Percentiles rank a stretch among this genome's conserved stretches.
These are phyloP conservation scores for Gnatocerus cornutus DNA, from an alignment of 2,888 invertebrate genomes.

Conservation along the genomic window DNA sequence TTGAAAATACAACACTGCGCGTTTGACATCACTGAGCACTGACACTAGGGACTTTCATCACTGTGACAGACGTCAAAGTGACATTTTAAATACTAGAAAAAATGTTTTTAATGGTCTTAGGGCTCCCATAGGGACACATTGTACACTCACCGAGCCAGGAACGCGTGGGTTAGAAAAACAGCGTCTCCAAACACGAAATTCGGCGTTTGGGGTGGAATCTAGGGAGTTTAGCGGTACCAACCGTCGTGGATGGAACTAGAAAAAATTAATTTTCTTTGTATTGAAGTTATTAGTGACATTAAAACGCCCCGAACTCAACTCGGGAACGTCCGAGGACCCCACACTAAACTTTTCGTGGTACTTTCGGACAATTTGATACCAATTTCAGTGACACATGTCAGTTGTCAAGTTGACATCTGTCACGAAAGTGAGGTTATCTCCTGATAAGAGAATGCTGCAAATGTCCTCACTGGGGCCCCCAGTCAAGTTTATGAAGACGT, in stretches of 20 bases:
- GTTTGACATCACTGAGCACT: conserved; percentile 6
- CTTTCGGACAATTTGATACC: no score
- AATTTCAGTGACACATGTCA: background rate
- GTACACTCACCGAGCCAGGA: no score
- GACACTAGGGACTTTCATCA: background rate
- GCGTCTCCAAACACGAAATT: no score
- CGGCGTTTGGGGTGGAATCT: background rate
- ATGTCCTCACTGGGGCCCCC: no score
- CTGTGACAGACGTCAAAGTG: background rate
- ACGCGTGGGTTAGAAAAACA: no score
- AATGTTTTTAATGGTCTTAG: background rate
- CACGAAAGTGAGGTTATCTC: background rate
- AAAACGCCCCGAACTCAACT: no score
- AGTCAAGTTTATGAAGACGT: no score
- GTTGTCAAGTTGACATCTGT: conserved; percentile 3
- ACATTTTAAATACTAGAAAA: background rate
- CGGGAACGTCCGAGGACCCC: no score
- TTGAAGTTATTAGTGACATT: background rate
- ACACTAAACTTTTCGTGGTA: no score
- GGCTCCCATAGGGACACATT: no score
- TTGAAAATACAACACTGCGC: conserved; percentile 20
- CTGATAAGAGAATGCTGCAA: no score
- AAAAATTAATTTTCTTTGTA: background rate
- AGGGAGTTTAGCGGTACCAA: conserved; percentile 1
- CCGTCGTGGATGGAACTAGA: background rate